Evolutionary conservation across 2,888 invertebrate species (phyloP).

Genomic region (Cheilosia urbana): DNA sequence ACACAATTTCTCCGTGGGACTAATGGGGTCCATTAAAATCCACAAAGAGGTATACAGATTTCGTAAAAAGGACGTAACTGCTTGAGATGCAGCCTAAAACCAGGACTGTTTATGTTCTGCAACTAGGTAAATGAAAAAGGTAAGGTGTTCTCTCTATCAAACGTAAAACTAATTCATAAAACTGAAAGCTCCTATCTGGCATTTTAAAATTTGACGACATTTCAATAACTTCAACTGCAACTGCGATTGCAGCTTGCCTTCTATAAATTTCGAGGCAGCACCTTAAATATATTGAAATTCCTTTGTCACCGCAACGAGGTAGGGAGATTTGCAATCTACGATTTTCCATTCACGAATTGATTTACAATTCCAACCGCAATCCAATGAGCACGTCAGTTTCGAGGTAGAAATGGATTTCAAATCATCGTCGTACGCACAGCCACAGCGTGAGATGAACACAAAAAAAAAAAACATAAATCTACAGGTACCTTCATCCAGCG

Average conservation of each 20-base stretch:
- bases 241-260: neutral
- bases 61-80: too few relatives aligned
- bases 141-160: too few relatives aligned
- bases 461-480: neutral
- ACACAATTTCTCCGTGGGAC: too few relatives aligned
- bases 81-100: too few relatives aligned
- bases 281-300: slow-evolving; percentile 13
- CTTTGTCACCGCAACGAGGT: slow-evolving; percentile 11
- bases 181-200: neutral
- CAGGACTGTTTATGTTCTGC: too few relatives aligned
- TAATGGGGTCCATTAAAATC: too few relatives aligned
- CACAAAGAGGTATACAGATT: too few relatives aligned
- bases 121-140: too few relatives aligned
- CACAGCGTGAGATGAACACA: slow-evolving; percentile 7
- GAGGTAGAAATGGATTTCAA: slow-evolving; percentile 6
- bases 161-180: neutral
- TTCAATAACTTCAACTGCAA: neutral
- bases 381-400: slow-evolving; percentile 6
- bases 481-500: slow-evolving; percentile 92
- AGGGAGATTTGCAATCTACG: slow-evolving; percentile 34
- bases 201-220: neutral
- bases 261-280: neutral
- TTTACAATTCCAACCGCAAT: slow-evolving; percentile 38
- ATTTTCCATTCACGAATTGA: slow-evolving; percentile 40
- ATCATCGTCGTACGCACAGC: neutral